Conservation (phyloP, 1,140 invertebrate species). For the Cherax destructor region DNA sequence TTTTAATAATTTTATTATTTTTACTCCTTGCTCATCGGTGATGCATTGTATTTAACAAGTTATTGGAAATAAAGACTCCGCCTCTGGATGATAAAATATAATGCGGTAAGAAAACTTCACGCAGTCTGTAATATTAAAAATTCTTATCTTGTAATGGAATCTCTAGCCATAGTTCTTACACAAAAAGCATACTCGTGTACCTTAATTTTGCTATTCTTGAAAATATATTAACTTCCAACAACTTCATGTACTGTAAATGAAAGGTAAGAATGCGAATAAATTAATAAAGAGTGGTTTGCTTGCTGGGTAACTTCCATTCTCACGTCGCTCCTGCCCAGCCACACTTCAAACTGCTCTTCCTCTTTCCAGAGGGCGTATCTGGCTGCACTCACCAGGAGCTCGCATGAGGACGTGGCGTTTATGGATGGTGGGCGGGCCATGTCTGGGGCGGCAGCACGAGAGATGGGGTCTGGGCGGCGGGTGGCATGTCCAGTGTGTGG, state of each 20-base stretch:
- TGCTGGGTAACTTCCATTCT: constrained; percentile 1
- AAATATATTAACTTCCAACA: background rate
- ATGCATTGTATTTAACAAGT: too few species aligned
- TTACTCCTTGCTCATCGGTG: too few species aligned
- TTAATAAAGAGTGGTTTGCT: background rate
- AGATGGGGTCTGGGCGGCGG: constrained; percentile 48
- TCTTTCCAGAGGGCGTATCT: constrained; percentile 62
- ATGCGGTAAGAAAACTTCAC: too few species aligned
- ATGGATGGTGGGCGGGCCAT: constrained; percentile 45
- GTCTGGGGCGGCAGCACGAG: constrained; percentile 49
- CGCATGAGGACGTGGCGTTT: constrained; percentile 57
- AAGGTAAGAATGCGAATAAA: background rate
- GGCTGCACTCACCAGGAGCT: constrained; percentile 59
- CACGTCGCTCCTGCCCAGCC: constrained; percentile 32
- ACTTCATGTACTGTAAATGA: background rate
- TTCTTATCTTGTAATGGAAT: too few species aligned
- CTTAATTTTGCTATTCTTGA: background rate
- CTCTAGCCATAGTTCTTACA: too few species aligned
- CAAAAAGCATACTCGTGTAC: too few species aligned
- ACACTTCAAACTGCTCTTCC: constrained; percentile 47
- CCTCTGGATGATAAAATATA: too few species aligned
- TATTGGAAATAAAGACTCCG: too few species aligned
- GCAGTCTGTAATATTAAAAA: too few species aligned
- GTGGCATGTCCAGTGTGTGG: constrained; percentile 70
- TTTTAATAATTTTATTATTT: too few species aligned